phyloP scores from a whole-genome alignment of 2,113 vertebrate species.

The Perognathus longimembris region DNA sequence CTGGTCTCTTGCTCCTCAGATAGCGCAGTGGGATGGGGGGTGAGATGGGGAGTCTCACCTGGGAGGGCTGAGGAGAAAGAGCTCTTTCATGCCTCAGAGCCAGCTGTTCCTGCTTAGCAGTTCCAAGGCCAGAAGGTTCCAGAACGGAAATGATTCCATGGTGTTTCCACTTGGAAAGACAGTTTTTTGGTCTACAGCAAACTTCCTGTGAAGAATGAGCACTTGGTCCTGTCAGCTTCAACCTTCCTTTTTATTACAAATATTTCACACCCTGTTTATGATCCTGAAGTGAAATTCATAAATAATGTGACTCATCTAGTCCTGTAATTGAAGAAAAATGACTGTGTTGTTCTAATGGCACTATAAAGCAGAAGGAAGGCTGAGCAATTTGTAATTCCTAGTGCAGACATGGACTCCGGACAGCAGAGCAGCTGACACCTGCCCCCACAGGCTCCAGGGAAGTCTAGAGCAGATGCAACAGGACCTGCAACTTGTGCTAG shows the following conservation, averaged over 20 bases:
- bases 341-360: not conserved
- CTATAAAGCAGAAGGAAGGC: not conserved
- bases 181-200: conserved; percentile 48
- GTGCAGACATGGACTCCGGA: rapidly evolving
- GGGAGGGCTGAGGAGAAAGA: not conserved
- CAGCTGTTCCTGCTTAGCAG: conserved; percentile 29
- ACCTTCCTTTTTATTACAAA: conserved; percentile 15
- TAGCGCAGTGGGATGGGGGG: not conserved
- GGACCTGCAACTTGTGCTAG: not conserved
- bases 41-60: not conserved
- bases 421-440: not conserved
- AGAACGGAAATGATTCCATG: conserved; percentile 42
- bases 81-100: not conserved
- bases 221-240: not conserved
- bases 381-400: not conserved
- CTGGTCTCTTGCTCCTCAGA: not conserved
- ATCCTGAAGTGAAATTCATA: conserved; percentile 14
- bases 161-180: conserved; percentile 25
- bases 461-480: not conserved
- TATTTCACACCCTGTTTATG: not conserved
- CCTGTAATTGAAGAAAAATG: not conserved
- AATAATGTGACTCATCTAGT: not conserved
- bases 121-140: conserved; percentile 12
- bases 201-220: conserved; percentile 48
- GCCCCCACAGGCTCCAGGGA: no score